These are phyloP conservation scores for Poecilia velifera DNA, from an alignment of 2,797 vertebrate genomes.

Conservation along the genomic window DNA sequence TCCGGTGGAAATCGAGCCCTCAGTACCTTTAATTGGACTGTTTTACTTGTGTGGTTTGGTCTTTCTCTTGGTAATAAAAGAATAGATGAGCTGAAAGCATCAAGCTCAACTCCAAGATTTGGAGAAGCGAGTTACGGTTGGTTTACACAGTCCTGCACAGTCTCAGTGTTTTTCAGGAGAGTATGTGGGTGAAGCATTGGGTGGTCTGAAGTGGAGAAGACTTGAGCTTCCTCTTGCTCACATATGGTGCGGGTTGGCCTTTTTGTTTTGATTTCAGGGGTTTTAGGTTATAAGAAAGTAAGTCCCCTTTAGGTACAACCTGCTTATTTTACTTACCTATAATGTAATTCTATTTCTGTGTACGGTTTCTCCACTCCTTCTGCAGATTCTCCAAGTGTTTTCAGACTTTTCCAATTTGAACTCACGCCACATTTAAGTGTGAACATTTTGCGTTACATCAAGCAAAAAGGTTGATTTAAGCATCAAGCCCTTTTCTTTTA, in stretches of 20 bases:
- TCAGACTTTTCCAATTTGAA: slow-evolving; percentile 53
- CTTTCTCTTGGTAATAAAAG: slow-evolving; percentile 51
- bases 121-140: slow-evolving; percentile 58
- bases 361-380: slow-evolving; percentile 41
- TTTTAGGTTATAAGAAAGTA: slow-evolving; percentile 83
- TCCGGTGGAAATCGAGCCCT: slow-evolving; percentile 25
- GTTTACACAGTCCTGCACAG: slow-evolving; percentile 61
- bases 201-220: slow-evolving; percentile 80
- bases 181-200: slow-evolving; percentile 81
- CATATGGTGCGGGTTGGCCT: slow-evolving; percentile 83
- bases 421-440: slow-evolving; percentile 25
- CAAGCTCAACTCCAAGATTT: slow-evolving; percentile 49
- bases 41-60: slow-evolving; percentile 54
- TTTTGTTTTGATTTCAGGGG: slow-evolving; percentile 83
- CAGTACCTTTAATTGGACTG: slow-evolving; percentile 33
- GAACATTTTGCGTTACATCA: slow-evolving; percentile 31
- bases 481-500: slow-evolving; percentile 17
- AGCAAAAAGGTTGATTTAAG: slow-evolving; percentile 13
- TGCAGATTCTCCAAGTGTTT: slow-evolving; percentile 44
- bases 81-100: slow-evolving; percentile 58
- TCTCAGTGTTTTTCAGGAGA: slow-evolving; percentile 69
- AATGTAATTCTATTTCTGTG: slow-evolving; percentile 77
- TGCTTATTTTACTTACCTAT: slow-evolving; percentile 84
- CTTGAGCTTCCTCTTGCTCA: slow-evolving; percentile 79
- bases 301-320: slow-evolving; percentile 79